These are phyloP conservation scores for Drosophila suzukii DNA, from an alignment of 1,140 invertebrate genomes.

Conservation along the genomic window DNA sequence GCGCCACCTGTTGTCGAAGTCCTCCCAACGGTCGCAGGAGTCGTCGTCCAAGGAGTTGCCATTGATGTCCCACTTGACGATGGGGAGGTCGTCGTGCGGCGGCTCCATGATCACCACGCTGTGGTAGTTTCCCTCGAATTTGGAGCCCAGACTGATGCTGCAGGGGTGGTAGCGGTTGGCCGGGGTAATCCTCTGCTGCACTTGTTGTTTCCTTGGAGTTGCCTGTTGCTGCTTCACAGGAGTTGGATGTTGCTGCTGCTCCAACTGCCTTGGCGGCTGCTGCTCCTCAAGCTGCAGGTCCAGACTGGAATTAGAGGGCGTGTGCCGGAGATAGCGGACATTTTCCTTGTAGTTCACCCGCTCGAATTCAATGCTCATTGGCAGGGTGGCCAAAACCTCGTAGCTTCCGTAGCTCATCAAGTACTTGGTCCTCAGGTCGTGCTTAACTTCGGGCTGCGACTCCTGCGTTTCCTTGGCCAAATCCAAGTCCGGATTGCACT, in stretches of 20 bases:
- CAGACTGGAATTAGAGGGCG: slow-evolving; percentile 76
- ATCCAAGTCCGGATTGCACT: slow-evolving; percentile 29
- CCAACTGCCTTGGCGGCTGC: slow-evolving; percentile 3
- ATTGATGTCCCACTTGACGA: slow-evolving; percentile 82
- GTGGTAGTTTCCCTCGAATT: slow-evolving; percentile 70
- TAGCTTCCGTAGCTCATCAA: slow-evolving; percentile 35
- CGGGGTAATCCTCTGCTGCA: slow-evolving; percentile 2
- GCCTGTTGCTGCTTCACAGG: slow-evolving; percentile 2
- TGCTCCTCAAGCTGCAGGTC: slow-evolving; percentile 51
- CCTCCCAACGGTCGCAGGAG: slow-evolving; percentile 52
- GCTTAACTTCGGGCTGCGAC: slow-evolving; percentile 3
- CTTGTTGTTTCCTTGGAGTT: background rate
- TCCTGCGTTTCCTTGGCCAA: slow-evolving; percentile 36
- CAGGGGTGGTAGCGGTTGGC: slow-evolving; percentile 37
- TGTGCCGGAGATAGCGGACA: slow-evolving; percentile 75
- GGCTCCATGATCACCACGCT: slow-evolving; percentile 73
- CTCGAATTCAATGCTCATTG: slow-evolving; percentile 60
- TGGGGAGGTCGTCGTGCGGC: slow-evolving; percentile 64
- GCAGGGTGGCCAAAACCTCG: slow-evolving; percentile 18
- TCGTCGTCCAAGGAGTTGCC: slow-evolving; percentile 79
- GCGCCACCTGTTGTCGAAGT: slow-evolving; percentile 33
- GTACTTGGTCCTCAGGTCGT: slow-evolving; percentile 18
- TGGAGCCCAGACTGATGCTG: slow-evolving; percentile 71
- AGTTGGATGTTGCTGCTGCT: slow-evolving; percentile 1
- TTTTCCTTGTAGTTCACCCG: slow-evolving; percentile 72